Percentiles rank a stretch among this genome's conserved stretches.
phyloP scores from a whole-genome alignment of 2,113 vertebrate genomes.

The Barbus barbus region DNA sequence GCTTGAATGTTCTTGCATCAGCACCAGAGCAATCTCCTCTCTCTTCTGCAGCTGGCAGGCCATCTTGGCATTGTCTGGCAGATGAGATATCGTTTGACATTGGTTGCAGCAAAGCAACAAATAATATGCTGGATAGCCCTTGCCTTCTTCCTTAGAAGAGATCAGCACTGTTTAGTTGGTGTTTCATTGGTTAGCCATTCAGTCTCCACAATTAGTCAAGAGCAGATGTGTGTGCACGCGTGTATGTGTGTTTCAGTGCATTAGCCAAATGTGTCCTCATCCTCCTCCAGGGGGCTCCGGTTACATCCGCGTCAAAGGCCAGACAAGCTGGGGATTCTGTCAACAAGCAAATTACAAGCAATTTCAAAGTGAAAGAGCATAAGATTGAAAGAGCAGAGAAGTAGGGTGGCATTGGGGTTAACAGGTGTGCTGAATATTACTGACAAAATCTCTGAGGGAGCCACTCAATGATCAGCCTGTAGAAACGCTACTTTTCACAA shows the following conservation, averaged over 20 bases:
- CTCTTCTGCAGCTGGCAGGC: neutral
- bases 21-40: neutral
- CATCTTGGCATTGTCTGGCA: neutral
- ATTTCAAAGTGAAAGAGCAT: constrained; percentile 77
- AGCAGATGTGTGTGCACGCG: constrained; percentile 2
- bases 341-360: constrained; percentile 73
- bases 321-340: constrained; percentile 76
- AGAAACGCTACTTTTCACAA: constrained; percentile 1
- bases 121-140: constrained; percentile 14
- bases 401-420: constrained; percentile 55
- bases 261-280: constrained; percentile 58
- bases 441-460: neutral
- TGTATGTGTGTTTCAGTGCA: neutral
- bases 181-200: constrained; percentile 9
- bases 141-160: neutral
- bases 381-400: constrained; percentile 73
- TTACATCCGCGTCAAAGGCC: constrained; percentile 73
- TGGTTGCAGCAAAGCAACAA: constrained; percentile 31
- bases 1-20: neutral
- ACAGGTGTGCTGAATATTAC: constrained; percentile 47
- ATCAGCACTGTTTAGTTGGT: neutral
- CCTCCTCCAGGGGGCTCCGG: constrained; percentile 62
- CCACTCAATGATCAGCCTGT: constrained; percentile 51
- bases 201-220: constrained; percentile 25
- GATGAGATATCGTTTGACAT: neutral